Evolutionary conservation across 2,888 invertebrate species (phyloP), one percentile per base, ranked within the genome.

Genomic region (Cheilosia impressa): DNA sequence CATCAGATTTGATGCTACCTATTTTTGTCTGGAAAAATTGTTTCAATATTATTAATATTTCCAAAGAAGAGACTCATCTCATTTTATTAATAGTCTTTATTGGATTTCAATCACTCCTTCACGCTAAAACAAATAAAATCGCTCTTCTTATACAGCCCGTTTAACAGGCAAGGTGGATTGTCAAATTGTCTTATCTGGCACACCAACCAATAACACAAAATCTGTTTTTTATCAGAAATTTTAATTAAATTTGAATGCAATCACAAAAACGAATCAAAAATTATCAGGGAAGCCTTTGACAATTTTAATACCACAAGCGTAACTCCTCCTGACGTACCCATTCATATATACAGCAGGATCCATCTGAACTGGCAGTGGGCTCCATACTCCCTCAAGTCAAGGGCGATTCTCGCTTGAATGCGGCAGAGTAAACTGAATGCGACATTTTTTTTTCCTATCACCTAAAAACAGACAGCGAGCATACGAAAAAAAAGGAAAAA

Each of bases 161-260:
- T 62, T 47, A 62, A 78, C 47, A 78, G n/a, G n/a, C n/a, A n/a
- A n/a, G n/a, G n/a, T n/a, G n/a, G n/a, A n/a, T n/a, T n/a, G n/a
- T n/a, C n/a, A n/a, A n/a, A n/a, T 55, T 41, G 47, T 31, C 69
- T 50, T 78, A 71, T 71, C 69, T 57, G 62, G 27, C 47, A 38
- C 24, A 2, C 47, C 55, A 65, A 31, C n/a, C 17, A 47, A 58
- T 15, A 17, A 47, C 5, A 2, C 27, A 19, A 68, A 58, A 65
- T 68, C 62, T 47, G 58, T 78, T 24, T n/a, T n/a, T n/a, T n/a
- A n/a, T n/a, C n/a, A n/a, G n/a, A 34, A 58, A 68, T 84, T 80
- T 80, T 76, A 84, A 84, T 84, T 84, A 60, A 84, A 84, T 84
- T 80, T 71, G 66, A 84, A 71, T 80, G 75, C 80, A 84, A 84